Conservation (phyloP, 53 echinoderm and acorn worm genomes). For the Actinopyga echinites region DNA sequence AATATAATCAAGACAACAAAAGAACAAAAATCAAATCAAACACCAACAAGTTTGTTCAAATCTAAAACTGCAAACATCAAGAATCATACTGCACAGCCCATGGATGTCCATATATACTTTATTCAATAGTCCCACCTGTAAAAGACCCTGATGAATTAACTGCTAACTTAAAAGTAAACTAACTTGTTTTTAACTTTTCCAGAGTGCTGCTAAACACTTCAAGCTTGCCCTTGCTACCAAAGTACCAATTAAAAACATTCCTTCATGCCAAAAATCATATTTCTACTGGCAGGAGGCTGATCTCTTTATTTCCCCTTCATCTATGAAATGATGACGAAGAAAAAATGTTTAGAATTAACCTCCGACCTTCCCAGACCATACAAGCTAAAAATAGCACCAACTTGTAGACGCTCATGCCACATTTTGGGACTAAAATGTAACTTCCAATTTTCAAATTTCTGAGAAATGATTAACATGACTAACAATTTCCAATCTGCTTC, state of each 20-base stretch:
- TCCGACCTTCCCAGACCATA: conserved; percentile 13
- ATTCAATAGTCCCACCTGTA: too few relatives aligned
- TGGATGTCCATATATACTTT: too few relatives aligned
- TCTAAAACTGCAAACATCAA: too few relatives aligned
- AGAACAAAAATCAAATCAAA: too few relatives aligned
- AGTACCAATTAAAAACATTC: conserved; percentile 33
- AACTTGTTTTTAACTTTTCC: too few relatives aligned
- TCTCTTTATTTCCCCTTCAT: conserved; percentile 33
- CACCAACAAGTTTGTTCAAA: too few relatives aligned
- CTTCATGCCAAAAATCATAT: conserved; percentile 31
- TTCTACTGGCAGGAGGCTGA: conserved; percentile 32
- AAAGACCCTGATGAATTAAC: too few relatives aligned
- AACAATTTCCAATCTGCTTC: not conserved
- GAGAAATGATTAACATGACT: conserved; percentile 21
- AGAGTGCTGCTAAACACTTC: too few relatives aligned
- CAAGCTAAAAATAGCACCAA: conserved; percentile 25
- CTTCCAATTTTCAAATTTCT: conserved; percentile 22
- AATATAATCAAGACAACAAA: too few relatives aligned
- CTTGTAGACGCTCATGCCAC: not conserved
- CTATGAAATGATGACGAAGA: not conserved
- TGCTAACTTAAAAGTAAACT: too few relatives aligned
- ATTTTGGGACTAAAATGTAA: not conserved
- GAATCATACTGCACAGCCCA: too few relatives aligned
- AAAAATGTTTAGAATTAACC: conserved; percentile 28
- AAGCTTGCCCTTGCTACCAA: conserved; percentile 13